Percentiles rank a stretch among this genome's conserved stretches.
Evolutionary conservation across 2,888 invertebrate species (phyloP).

Genomic region (Aspidiotus destructor): DNA sequence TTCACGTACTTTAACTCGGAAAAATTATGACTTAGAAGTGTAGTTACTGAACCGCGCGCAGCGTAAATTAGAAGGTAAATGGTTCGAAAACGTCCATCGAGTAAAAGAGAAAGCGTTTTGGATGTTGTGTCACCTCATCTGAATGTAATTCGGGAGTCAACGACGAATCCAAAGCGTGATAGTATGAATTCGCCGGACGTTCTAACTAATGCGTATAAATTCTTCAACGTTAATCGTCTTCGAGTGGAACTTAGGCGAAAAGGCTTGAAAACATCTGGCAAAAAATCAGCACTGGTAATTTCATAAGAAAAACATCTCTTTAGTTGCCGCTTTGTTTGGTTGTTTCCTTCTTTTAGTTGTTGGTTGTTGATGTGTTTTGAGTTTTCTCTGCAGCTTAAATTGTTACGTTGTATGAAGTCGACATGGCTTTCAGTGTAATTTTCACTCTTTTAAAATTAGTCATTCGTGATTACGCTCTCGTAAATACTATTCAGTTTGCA

Average conservation of each 20-base stretch:
- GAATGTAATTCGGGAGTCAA: slow-evolving; percentile 12
- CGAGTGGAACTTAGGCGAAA: slow-evolving; percentile 23
- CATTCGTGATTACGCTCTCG: too few species aligned
- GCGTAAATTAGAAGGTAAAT: slow-evolving; percentile 5
- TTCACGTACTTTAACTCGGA: too few species aligned
- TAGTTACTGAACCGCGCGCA: neutral
- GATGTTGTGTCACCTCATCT: slow-evolving; percentile 11
- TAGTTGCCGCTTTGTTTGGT: neutral
- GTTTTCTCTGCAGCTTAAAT: too few species aligned
- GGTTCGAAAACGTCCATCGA: slow-evolving; percentile 22
- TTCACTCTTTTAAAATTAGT: too few species aligned
- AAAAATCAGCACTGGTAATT: slow-evolving; percentile 30
- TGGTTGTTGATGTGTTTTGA: too few species aligned
- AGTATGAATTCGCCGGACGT: slow-evolving; percentile 24
- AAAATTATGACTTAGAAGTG: too few species aligned
- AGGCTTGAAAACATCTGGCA: slow-evolving; percentile 32
- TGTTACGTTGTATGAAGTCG: too few species aligned
- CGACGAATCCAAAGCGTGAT: slow-evolving; percentile 11
- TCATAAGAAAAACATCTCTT: neutral
- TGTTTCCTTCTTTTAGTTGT: neutral
- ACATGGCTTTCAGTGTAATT: too few species aligned
- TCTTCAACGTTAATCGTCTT: slow-evolving; percentile 27
- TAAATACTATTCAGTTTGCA: too few species aligned
- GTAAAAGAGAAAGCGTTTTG: slow-evolving; percentile 24
- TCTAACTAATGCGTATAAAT: slow-evolving; percentile 24